Base-by-base conservation (phyloP, 2,797 vertebrate species). In the Hypotaenidia philippensis region DNA sequence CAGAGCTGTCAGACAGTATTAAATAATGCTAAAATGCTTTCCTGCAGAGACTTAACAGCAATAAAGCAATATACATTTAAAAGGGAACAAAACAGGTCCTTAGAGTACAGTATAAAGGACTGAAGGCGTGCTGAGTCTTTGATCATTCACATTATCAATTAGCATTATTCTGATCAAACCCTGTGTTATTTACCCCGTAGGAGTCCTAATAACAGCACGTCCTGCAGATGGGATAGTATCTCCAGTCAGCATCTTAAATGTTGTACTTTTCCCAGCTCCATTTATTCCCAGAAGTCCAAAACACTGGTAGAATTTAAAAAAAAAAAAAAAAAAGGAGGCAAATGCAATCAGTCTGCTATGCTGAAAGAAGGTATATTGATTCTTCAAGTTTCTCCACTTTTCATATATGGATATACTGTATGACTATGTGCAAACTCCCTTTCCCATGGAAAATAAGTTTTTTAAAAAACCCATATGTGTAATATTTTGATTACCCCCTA, bases 231-330 rank as follows among this genome's bases (percentile, higher is more conserved):
- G 96, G 52, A 44, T 34, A 56, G 91, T 38, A 63, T 98, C 98
- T 55, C 98, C 98, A 25, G 79, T 97, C 90, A 98, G 75, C 94
- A 98, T 97, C 85, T 94, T 97, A 94, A 98, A 98, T 9, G 96
- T 97, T 31, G 97, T 98, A 59, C 95, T 98, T 96, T 98, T 98
- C 25, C 97, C 98, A 59, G 98, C 97, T 66, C 98, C 98, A 7
- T 98, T 98, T 68, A 89, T 89, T 50, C 97, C 98, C 22, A 98
- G 88, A 44, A 98, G 97, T 61, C 98, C 98, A 87, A 98, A 98
- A 78, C 97, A 98, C 97, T 98, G 72, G 13, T 4, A 81, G 21
- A n/a, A 9, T 81, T 50, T 0, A 4, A 22, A 13, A 27, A 40
- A 23, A 6, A 22, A 29, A 18, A 5, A 34, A 38, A 61, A 25